Evolutionary conservation across 2,888 invertebrate genomes (phyloP).

Genomic region (Neocrepidodera transversa): DNA sequence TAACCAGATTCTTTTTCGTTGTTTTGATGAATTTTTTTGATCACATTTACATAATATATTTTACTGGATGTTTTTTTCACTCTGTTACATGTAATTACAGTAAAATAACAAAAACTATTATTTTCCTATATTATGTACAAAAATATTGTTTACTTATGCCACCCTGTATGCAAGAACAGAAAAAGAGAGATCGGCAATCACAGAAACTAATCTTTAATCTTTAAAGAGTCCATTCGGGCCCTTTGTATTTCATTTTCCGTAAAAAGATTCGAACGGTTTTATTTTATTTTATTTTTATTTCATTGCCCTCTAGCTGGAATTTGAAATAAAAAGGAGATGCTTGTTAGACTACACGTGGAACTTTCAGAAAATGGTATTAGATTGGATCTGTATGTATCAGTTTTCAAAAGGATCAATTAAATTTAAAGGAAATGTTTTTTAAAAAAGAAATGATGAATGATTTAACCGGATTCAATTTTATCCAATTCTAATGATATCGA

Average conservation of each 20-base stretch:
- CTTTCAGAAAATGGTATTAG: constrained; percentile 14
- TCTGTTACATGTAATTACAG: no score
- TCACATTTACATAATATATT: no score
- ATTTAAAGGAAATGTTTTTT: background rate
- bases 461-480: no score
- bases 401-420: constrained; percentile 36
- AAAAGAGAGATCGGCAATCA: constrained; percentile 43
- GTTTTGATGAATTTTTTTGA: no score
- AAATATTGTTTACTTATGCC: no score
- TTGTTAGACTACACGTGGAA: background rate
- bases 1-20: no score
- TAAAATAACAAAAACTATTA: no score
- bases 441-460: no score
- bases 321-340: background rate
- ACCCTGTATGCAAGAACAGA: constrained; percentile 16
- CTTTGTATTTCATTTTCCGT: constrained; percentile 39
- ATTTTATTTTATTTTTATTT: constrained; percentile 9
- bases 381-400: constrained; percentile 39
- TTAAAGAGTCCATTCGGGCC: constrained; percentile 38
- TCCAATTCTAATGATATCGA: no score
- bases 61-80: no score
- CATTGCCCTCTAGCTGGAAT: background rate
- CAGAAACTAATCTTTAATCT: constrained; percentile 56
- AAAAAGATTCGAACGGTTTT: constrained; percentile 21
- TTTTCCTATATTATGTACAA: no score